A percentile compares a stretch with the other conserved stretches of the same genome.
These are phyloP conservation scores for Chirona hameri DNA, from an alignment of 2,888 invertebrate species.

Conservation along the genomic window DNA sequence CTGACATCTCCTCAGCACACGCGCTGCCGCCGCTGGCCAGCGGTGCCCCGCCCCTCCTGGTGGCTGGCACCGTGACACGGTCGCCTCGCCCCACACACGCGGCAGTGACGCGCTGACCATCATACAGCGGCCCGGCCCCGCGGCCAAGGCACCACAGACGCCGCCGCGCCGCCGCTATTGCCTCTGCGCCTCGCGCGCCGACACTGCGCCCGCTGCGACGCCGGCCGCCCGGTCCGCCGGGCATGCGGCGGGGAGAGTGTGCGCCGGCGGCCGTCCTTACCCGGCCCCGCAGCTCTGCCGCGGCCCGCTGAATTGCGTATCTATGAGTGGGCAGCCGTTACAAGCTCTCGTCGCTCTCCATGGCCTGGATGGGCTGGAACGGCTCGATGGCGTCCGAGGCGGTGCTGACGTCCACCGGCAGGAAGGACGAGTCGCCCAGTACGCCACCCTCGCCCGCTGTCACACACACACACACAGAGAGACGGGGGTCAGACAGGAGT, in stretches of 20 bases:
- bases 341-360: conserved; percentile 29
- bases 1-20: too few relatives aligned
- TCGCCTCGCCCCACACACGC: neutral
- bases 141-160: neutral
- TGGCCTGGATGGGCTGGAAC: conserved; percentile 23
- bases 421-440: conserved; percentile 1
- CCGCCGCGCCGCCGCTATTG: neutral
- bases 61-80: neutral
- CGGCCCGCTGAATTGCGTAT: neutral
- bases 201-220: neutral
- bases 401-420: neutral
- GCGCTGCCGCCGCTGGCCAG: too few relatives aligned
- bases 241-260: too few relatives aligned
- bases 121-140: neutral
- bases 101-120: neutral
- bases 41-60: too few relatives aligned
- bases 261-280: neutral
- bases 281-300: neutral
- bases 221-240: neutral
- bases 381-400: neutral
- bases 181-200: neutral
- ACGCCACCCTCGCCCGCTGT: neutral
- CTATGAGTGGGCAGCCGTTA: neutral
- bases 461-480: neutral
- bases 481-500: neutral